phyloP scores from a whole-genome alignment of 2,113 vertebrate genomes.

The Siniperca knerii region DNA sequence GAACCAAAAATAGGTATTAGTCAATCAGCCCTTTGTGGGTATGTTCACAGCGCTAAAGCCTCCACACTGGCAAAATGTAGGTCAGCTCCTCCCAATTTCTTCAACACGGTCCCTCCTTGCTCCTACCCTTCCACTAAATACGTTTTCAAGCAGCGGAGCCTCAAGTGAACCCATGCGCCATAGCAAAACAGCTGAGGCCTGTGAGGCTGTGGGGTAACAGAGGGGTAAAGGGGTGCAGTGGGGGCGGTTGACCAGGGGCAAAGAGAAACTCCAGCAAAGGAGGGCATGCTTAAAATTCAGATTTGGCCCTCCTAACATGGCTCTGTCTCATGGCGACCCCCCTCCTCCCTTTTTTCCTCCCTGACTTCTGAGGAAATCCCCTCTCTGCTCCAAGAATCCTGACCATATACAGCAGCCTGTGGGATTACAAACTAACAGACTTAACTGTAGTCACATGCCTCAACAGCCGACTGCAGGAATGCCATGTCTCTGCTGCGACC shows the following conservation, averaged over 20 bases:
- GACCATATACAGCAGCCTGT: conserved; percentile 74
- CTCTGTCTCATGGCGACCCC: neutral
- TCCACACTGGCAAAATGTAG: conserved; percentile 75
- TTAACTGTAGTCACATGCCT: conserved; percentile 61
- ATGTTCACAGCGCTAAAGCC: conserved; percentile 15
- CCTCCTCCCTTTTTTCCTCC: conserved; percentile 12
- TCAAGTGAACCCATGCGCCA: conserved; percentile 71
- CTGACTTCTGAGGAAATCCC: conserved; percentile 66
- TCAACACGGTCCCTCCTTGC: conserved; percentile 40
- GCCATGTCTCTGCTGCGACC: conserved; percentile 36
- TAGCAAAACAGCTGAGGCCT: conserved; percentile 50
- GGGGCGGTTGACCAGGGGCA: neutral
- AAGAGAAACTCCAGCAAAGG: conserved; percentile 33
- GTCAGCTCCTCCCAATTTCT: conserved; percentile 76
- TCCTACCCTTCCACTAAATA: conserved; percentile 52
- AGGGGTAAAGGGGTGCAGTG: conserved; percentile 1
- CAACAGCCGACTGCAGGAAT: conserved; percentile 52
- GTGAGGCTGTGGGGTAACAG: conserved; percentile 20
- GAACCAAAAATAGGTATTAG: conserved; percentile 48
- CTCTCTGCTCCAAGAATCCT: conserved; percentile 71
- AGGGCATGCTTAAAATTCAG: conserved; percentile 29
- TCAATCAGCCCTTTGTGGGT: conserved; percentile 44
- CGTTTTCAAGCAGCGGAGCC: conserved; percentile 59
- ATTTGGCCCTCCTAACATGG: conserved; percentile 55
- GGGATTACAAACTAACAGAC: conserved; percentile 50